Conservation (phyloP, 2,888 invertebrate species). For the Temnothorax ravouxi region DNA sequence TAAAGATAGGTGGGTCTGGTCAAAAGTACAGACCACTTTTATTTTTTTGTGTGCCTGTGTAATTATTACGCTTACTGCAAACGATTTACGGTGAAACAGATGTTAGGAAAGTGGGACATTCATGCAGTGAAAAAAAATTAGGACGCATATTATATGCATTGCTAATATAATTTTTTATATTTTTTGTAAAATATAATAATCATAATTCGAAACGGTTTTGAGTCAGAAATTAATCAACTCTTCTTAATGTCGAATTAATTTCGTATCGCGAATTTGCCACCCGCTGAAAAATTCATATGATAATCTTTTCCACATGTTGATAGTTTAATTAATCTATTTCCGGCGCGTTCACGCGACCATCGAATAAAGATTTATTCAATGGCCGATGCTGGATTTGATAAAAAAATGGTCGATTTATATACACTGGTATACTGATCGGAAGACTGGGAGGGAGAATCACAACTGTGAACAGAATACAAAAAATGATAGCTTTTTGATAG, state of each 20-base stretch:
- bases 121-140: conserved; percentile 6
- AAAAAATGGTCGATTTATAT: conserved; percentile 15
- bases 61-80: neutral
- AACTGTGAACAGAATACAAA: conserved; percentile 3
- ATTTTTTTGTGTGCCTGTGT: no score
- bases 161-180: neutral
- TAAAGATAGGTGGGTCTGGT: no score
- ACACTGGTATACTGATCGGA: neutral
- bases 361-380: neutral
- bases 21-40: no score
- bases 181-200: neutral
- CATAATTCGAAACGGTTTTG: neutral
- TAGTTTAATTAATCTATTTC: neutral
- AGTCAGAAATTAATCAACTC: neutral
- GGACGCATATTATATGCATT: neutral
- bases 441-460: neutral
- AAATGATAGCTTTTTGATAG: no score
- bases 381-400: neutral
- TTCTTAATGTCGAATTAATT: neutral
- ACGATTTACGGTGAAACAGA: neutral
- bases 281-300: neutral
- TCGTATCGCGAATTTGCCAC: neutral
- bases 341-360: neutral
- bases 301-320: neutral
- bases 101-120: neutral